These are phyloP conservation scores for Urechis unicinctus DNA, from an alignment of 2,888 invertebrate species.

Conservation along the genomic window DNA sequence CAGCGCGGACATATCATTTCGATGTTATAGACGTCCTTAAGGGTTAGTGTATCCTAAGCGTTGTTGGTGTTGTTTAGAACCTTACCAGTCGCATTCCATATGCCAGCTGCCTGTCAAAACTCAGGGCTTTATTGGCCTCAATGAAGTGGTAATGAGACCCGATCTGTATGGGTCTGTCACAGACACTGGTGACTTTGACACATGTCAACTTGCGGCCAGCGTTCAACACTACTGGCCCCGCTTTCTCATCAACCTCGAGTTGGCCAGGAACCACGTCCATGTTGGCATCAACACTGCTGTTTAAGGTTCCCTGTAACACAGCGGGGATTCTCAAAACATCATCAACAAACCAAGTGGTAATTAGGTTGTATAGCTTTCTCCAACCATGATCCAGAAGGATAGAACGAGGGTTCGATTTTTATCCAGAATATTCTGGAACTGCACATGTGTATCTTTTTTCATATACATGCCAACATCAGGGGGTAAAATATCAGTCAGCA, in stretches of 20 bases:
- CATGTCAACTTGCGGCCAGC: conserved; percentile 25
- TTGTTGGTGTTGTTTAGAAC: too few species aligned
- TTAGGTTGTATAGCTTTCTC: too few species aligned
- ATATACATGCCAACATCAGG: too few species aligned
- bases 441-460: background rate
- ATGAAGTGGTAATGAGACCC: conserved; percentile 47
- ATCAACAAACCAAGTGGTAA: background rate
- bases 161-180: conserved; percentile 44
- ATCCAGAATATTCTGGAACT: background rate
- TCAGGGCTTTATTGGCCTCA: conserved; percentile 40
- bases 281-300: conserved; percentile 1
- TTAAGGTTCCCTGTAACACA: background rate
- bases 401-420: background rate
- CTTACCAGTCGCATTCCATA: conserved; percentile 46
- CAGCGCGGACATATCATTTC: too few species aligned
- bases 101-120: conserved; percentile 38
- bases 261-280: conserved; percentile 30
- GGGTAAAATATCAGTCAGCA: too few species aligned
- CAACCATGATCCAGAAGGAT: too few species aligned
- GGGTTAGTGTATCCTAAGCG: too few species aligned
- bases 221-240: conserved; percentile 26
- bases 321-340: background rate
- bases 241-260: conserved; percentile 14
- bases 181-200: conserved; percentile 35
- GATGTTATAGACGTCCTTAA: too few species aligned